Evolutionary conservation across 2,113 vertebrate species (phyloP), one percentile per base, ranked within the genome.

Genomic region (Pogona vitticeps): DNA sequence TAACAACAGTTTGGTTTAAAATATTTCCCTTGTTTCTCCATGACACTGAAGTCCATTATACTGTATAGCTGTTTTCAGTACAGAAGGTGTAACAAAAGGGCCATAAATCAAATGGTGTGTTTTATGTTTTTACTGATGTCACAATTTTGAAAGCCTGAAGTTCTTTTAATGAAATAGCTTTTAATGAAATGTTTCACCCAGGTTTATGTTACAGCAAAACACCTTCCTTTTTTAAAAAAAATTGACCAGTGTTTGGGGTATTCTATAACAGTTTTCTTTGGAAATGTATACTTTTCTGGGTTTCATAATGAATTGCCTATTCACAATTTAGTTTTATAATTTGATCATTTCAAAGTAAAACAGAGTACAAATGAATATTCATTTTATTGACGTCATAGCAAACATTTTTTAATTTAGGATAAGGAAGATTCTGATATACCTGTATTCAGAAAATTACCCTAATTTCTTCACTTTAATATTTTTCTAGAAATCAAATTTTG

Each of bases 1-100:
- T 95, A 96, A 93, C 86, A 94, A 93, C 92, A 94, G 92, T 95
- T 92, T 90, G 80, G 58, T 94, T 94, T 96, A 95, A 95, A 95
- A 96, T 95, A 96, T 94, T 94, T 95, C 86, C 85, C 92, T 92
- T 18, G 0, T 91, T 94, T 91, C 91, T 91, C 87, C 90, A 76
- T 92, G 85, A 82, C 89, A 90, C 92, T 93, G 40, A 91, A 59
- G 79, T 91, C 93, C 91, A 1, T 89, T 86, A 79, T 82, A n/a
- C n/a, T n/a, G n/a, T n/a, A 84, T 79, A 85, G 65, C 89, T 92
- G 82, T 91, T 93, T 52, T 91, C 83, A 89, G 58, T 90, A 31
- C 0, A 20, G 58, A 91, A 75, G 75, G 76, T 83, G 61, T 76
- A n/a, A 84, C 28, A 87, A 94, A 94, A 94, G 88, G 68, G 17